Conservation (phyloP, 1,140 invertebrate genomes). For the Paraescarpia echinospica region DNA sequence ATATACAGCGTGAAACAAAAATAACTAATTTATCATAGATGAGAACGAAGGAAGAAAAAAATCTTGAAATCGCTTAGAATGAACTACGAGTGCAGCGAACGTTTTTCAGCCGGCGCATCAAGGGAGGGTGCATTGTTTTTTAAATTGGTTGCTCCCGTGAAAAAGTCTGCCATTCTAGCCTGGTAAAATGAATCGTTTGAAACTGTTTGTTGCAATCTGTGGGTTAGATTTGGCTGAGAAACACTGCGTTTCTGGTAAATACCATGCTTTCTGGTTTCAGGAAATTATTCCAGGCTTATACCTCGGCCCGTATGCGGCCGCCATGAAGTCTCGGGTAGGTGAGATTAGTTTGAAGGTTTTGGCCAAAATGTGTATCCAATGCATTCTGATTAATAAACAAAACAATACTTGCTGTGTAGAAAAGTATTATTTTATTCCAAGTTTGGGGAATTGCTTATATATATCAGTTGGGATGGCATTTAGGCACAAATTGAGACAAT, state of each 20-base stretch:
- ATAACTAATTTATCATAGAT: no score
- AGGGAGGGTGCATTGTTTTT: no score
- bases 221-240: neutral
- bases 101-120: no score
- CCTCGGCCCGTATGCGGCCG: conserved; percentile 67
- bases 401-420: neutral
- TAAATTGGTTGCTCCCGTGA: no score
- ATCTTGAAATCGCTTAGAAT: conserved; percentile 14
- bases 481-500: no score
- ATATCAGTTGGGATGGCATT: no score
- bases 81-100: neutral
- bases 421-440: neutral
- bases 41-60: neutral
- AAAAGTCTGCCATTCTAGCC: no score
- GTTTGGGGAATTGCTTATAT: no score
- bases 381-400: neutral
- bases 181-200: no score
- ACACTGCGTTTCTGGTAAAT: neutral
- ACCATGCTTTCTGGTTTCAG: conserved; percentile 32
- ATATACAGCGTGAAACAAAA: no score
- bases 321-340: conserved; percentile 52
- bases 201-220: no score
- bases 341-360: neutral
- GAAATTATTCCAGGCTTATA: conserved; percentile 71
- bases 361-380: conserved; percentile 25